phyloP scores from a whole-genome alignment of 1,140 invertebrate species.

The Diorhabda sublineata region DNA sequence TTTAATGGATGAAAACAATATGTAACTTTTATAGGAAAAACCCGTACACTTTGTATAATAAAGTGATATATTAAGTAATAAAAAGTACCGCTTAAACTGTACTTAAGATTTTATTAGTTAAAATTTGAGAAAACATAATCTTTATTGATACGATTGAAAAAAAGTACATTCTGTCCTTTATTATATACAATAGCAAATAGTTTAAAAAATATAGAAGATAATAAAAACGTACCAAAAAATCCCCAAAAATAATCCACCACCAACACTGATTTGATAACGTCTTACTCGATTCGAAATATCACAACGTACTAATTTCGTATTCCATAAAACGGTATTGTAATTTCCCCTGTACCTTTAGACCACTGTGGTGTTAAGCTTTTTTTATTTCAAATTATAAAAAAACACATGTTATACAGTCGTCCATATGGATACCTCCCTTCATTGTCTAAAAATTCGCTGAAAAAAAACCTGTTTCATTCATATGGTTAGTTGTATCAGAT shows the following conservation, averaged over 20 bases:
- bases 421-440: conserved; percentile 18
- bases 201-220: not conserved
- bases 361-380: conserved; percentile 41
- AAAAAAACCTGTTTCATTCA: conserved; percentile 20
- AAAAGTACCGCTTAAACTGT: no score
- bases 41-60: no score
- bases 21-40: no score
- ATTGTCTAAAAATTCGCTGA: conserved; percentile 10
- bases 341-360: conserved; percentile 36
- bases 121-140: no score
- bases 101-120: no score
- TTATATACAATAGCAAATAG: no score
- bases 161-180: no score
- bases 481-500: conserved; percentile 34
- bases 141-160: no score
- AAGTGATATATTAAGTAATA: no score
- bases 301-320: conserved; percentile 28
- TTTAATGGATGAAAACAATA: no score
- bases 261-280: conserved; percentile 1
- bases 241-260: conserved; percentile 6
- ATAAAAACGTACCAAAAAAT: conserved; percentile 19
- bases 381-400: conserved; percentile 40
- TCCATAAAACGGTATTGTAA: conserved; percentile 30
- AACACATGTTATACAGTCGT: conserved; percentile 38
- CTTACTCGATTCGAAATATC: conserved; percentile 12